Evolutionary conservation across 1,140 invertebrate genomes (phyloP), one percentile per base, ranked within the genome.

Genomic region (Phocides pigmalion): DNA sequence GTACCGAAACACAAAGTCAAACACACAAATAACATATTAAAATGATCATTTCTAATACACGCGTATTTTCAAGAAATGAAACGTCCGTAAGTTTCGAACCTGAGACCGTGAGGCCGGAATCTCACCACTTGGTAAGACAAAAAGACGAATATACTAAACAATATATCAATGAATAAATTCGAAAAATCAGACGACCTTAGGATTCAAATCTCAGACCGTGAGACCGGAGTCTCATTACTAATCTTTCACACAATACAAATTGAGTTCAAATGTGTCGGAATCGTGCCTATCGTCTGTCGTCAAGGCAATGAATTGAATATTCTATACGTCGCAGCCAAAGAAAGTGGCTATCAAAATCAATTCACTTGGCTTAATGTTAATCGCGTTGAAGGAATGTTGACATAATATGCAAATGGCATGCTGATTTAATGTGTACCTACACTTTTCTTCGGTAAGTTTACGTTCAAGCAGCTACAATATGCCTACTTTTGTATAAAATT

Each of bases 331-430:
- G 39, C 53, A 44, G 17, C 14, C 9, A 17, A 58, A 58, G 53
- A 58, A 58, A 58, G 53, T 44, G 39, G 39, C 41, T 44, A 58
- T 58, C 39, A 44, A 58, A 58, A 44, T 44, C 8, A 44, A 58
- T 42, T 42, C 53, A 41, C 41, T 44, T 39, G 19, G n/a, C 37
- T 25, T 41, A 56, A 56, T 20, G 19, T 56, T 41, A 42, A 56
- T 56, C 51, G 35, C 19, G 51, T 28, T 51, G n/a, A 56, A 42
- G 39, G 51, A 44, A 58, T 32, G 53, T 42, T 58, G 53, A 58
- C 53, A 44, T 58, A 58, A 58, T 58, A 56, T 56, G 53, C 53
- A 42, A 56, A 42, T 44, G 15, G 3, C 20, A 39, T 16, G 41
- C 20, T 12, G 20, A 42, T 44, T 28, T 28, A n/a, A n/a, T n/a